These are phyloP conservation scores for Polylopha cassiicola DNA, from an alignment of 2,888 invertebrate species.

Conservation along the genomic window DNA sequence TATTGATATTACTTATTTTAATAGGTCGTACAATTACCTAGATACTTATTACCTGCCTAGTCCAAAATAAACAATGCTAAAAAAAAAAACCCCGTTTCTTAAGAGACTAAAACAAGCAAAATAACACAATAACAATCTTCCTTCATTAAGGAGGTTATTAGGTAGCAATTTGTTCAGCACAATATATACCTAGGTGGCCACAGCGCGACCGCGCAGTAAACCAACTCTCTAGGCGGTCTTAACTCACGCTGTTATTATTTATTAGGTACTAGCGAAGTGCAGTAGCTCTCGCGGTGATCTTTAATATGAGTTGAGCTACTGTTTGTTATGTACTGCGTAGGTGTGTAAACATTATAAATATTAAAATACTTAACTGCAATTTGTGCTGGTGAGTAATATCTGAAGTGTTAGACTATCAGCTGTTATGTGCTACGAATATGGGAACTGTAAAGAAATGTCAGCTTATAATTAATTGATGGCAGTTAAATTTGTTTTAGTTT, in stretches of 20 bases:
- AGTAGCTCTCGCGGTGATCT: slow-evolving; percentile 41
- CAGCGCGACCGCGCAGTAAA: slow-evolving; percentile 63
- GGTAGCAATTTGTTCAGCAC: slow-evolving; percentile 75
- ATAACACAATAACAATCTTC: slow-evolving; percentile 38
- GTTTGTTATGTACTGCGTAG: slow-evolving; percentile 7
- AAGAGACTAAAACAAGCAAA: no score
- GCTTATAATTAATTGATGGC: no score
- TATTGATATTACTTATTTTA: slow-evolving; percentile 3
- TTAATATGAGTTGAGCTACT: slow-evolving; percentile 19
- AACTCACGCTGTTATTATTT: slow-evolving; percentile 73
- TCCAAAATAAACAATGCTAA: no score
- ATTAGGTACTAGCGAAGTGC: slow-evolving; percentile 55
- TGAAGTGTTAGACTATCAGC: slow-evolving; percentile 11
- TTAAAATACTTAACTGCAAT: no score
- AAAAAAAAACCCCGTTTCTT: no score
- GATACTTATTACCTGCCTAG: slow-evolving; percentile 20
- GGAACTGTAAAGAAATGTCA: no score
- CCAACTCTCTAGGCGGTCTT: slow-evolving; percentile 73
- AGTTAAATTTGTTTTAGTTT: no score
- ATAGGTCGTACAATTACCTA: slow-evolving; percentile 15
- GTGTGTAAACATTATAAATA: no score
- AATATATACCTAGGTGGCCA: slow-evolving; percentile 72
- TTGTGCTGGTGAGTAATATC: slow-evolving; percentile 8
- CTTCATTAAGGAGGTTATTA: slow-evolving; percentile 75
- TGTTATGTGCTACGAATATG: no score